Evolutionary conservation across 1,140 invertebrate species (phyloP), one percentile per base, ranked within the genome.

Genomic region (Euura lappo): DNA sequence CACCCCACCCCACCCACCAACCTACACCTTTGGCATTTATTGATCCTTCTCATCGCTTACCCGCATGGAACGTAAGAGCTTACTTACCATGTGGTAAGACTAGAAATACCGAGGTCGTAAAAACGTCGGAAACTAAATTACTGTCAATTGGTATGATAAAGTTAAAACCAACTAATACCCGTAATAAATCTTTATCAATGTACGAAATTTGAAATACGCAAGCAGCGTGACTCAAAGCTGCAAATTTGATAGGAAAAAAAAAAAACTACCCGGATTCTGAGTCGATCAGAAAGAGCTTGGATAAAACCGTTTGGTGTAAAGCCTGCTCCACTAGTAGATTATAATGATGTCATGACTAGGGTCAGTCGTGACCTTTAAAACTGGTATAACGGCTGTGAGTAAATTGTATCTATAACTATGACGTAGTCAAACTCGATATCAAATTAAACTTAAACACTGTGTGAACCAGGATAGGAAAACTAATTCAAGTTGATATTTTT

Each of bases 1-100:
- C 76, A 75, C 70, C 69, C 73, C 76, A 75, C 70, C 69, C 73
- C 77, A 76, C 74, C 79, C 76, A 77, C 79, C 70, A 51, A 71
- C 74, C 64, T 73, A 45, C 51, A 60, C 51, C 51, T 60, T n/a
- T n/a, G 13, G 51, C 51, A 60, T 69, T 77, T 80, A 80, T 80
- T 79, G 78, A 82, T 82, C 77, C 75, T 76, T 76, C 65, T 73
- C 72, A 60, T 60, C 13, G 51, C 51, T 60, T 60, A 60, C 51
- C 51, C 51, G 51, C 51, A 28, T 28, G 28, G 28, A 60, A 60
- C 51, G 51, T n/a, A 60, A 60, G 13, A 60, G 51, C 51, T 60
- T 2, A 60, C 51, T 60, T 60, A 60, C 51, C 51, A 6, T 60
- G 51, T 6, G 51, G 8, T 60, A 60, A 60, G 8, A 6, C 51